These are phyloP conservation scores for Chymomyza fuscimana DNA, from an alignment of 2,888 invertebrate genomes.

Conservation along the genomic window DNA sequence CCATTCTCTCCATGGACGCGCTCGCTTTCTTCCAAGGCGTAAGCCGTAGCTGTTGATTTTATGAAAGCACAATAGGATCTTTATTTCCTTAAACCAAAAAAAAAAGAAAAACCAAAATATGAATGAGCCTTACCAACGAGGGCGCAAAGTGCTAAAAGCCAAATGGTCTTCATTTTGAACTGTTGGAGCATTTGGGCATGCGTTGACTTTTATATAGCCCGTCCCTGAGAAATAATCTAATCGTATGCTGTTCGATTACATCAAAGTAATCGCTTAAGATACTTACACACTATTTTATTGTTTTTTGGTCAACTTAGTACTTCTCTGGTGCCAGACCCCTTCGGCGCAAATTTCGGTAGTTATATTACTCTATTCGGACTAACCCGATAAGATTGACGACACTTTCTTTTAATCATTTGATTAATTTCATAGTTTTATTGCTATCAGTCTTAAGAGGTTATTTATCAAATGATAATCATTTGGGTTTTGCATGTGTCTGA, in stretches of 20 bases:
- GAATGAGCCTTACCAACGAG: constrained; percentile 17
- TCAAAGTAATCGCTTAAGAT: constrained; percentile 12
- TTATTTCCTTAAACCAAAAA: no score
- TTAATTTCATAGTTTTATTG: neutral
- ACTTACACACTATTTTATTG: neutral
- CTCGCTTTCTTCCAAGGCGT: constrained; percentile 44
- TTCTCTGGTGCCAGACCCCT: neutral
- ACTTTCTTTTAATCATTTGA: neutral
- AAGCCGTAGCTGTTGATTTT: neutral
- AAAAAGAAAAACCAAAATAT: neutral
- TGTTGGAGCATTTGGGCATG: neutral
- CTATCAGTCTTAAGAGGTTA: neutral
- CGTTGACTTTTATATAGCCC: constrained; percentile 43
- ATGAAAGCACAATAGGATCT: neutral
- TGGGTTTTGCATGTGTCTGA: neutral
- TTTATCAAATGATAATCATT: neutral
- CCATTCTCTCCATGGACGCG: constrained; percentile 67
- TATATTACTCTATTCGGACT: neutral
- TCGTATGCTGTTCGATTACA: constrained; percentile 16
- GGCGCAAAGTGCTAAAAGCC: neutral
- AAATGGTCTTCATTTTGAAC: neutral
- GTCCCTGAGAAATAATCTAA: constrained; percentile 2
- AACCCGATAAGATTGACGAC: neutral
- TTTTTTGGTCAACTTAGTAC: neutral
- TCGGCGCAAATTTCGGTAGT: neutral